phyloP scores from a whole-genome alignment of 2,113 vertebrate species.

The Callorhinus ursinus region DNA sequence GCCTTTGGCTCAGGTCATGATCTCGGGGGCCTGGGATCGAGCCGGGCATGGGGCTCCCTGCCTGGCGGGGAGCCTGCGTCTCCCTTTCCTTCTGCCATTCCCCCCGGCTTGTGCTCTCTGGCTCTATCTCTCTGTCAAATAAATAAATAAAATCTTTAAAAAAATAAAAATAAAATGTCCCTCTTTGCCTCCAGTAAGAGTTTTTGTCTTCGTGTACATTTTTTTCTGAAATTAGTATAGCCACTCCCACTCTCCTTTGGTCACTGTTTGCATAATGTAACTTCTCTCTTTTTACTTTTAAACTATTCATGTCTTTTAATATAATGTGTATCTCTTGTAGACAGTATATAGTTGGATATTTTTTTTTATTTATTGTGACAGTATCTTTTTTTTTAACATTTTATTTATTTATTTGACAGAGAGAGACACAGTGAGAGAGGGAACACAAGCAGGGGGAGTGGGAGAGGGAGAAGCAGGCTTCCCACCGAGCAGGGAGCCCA shows the following conservation, averaged over 20 bases:
- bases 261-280: background rate
- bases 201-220: background rate
- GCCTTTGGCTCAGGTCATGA: background rate
- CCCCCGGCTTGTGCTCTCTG: background rate
- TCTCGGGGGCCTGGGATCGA: rapidly evolving
- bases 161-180: background rate
- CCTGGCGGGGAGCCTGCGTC: background rate
- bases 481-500: too few species aligned
- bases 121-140: background rate
- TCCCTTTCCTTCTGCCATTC: background rate
- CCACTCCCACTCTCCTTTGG: background rate
- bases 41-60: background rate
- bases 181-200: background rate
- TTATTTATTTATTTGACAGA: too few species aligned
- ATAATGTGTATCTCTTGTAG: background rate
- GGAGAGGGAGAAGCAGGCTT: too few species aligned
- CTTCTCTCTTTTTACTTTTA: background rate
- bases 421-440: too few species aligned
- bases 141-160: background rate
- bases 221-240: background rate
- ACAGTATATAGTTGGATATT: background rate
- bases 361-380: background rate
- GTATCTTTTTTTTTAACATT: too few species aligned
- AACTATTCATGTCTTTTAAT: background rate
- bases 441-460: too few species aligned